A percentile compares a stretch with the other conserved stretches of the same genome.
These are phyloP conservation scores for Gadopsis marmoratus DNA, from an alignment of 2,797 vertebrate genomes.

Conservation along the genomic window DNA sequence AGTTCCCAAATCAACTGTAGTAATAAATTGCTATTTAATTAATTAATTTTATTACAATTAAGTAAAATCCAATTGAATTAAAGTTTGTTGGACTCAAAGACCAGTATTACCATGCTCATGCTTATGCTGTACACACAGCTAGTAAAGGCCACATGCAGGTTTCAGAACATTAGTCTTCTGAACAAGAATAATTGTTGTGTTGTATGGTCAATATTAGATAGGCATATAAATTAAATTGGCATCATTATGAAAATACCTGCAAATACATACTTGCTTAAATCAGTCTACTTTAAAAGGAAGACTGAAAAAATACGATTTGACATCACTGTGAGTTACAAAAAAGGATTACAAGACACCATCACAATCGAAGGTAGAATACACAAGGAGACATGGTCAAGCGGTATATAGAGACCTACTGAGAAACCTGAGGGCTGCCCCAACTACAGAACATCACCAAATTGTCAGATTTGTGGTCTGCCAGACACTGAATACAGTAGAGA, in stretches of 20 bases:
- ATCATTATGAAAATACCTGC: conserved; percentile 71
- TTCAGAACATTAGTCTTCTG: conserved; percentile 61
- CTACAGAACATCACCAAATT: conserved; percentile 19
- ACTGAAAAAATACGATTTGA: conserved; percentile 69
- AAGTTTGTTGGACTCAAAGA: conserved; percentile 55
- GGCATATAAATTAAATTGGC: conserved; percentile 60
- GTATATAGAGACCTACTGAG: conserved; percentile 26
- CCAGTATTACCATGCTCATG: conserved; percentile 80
- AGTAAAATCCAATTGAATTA: conserved; percentile 61
- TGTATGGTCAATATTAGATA: conserved; percentile 52
- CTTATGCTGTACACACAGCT: conserved; percentile 72
- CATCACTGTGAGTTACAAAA: conserved; percentile 64
- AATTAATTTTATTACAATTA: conserved; percentile 54
- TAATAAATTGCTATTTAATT: conserved; percentile 61
- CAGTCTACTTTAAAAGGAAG: conserved; percentile 64
- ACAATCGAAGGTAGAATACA: conserved; percentile 52
- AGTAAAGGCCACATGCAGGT: conserved; percentile 84
- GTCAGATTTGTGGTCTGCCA: not conserved
- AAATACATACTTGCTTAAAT: conserved; percentile 66
- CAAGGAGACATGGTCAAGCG: conserved; percentile 31
- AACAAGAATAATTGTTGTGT: conserved; percentile 49
- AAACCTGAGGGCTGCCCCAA: conserved; percentile 40
- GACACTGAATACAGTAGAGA: conserved; percentile 10
- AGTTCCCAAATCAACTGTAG: conserved; percentile 42
- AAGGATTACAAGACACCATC: conserved; percentile 55